phyloP scores from a whole-genome alignment of 2,797 vertebrate species.

The Lepilemur ruficaudatus region DNA sequence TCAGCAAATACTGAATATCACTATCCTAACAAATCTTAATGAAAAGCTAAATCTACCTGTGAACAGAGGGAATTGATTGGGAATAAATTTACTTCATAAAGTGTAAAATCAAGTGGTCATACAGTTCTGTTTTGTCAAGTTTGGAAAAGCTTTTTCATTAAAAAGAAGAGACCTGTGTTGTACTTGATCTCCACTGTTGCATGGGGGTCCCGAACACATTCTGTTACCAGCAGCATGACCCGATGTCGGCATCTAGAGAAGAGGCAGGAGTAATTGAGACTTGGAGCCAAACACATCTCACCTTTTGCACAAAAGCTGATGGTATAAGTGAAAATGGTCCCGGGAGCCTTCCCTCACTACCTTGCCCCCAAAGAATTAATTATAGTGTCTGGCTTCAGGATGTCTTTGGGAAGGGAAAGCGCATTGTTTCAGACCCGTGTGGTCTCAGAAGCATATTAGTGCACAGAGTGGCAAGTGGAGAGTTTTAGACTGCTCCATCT shows the following conservation, averaged over 20 bases:
- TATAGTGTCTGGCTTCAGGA: constrained; percentile 54
- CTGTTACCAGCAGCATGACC: background rate
- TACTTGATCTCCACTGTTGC: background rate
- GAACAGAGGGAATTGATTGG: constrained; percentile 60
- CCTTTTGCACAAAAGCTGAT: constrained; percentile 49
- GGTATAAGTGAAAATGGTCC: constrained; percentile 48
- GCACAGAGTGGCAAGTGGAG: constrained; percentile 32
- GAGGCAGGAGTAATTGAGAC: constrained; percentile 59
- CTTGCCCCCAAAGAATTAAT: constrained; percentile 66
- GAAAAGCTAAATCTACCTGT: constrained; percentile 71
- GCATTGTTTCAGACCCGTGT: constrained; percentile 53
- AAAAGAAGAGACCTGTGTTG: constrained; percentile 51
- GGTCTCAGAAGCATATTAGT: constrained; percentile 49
- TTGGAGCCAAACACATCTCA: constrained; percentile 64
- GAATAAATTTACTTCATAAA: constrained; percentile 70
- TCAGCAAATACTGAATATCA: constrained; percentile 74
- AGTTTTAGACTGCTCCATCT: background rate
- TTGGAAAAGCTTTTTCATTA: constrained; percentile 51
- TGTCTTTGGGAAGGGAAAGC: constrained; percentile 58
- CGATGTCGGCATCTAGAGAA: constrained; percentile 28
- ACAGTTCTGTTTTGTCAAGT: constrained; percentile 60
- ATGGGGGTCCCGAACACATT: constrained; percentile 44
- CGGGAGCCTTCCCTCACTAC: constrained; percentile 25
- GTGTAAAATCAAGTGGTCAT: constrained; percentile 71
- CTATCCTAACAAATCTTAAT: constrained; percentile 79